Base-by-base conservation (phyloP, 2,113 vertebrate species). In the Sander lucioperca region DNA sequence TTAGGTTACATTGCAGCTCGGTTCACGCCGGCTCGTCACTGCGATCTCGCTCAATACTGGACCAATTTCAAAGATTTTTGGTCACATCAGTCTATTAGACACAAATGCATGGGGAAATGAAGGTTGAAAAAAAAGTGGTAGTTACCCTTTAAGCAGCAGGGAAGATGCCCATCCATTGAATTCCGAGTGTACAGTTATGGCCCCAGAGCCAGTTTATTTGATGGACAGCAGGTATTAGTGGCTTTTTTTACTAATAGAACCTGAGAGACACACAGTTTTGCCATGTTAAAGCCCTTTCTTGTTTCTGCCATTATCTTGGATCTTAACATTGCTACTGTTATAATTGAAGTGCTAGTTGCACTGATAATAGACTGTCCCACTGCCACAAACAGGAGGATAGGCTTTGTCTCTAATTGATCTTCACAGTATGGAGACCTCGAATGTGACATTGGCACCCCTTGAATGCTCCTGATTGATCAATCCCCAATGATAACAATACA, bases 391-490 rank as follows among this genome's bases (percentile, higher is more conserved):
- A 73, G 67, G 56, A 90, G 77, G 61, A 81, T 54, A 79, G 64
- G 75, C 64, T 85, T 83, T 85, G 80, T 89, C 47, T 80, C 73
- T 67, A 86, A 94, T 86, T 88, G 92, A 93, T 72, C 79, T 68
- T 77, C 80, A 76, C 80, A 67, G 58, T 74, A 74, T 80, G 36
- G 63, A 83, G 77, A 77, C 72, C 61, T 62, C 67, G 11, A 45
- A 70, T 6, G 21, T 81, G 72, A 82, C 54, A 74, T 83, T 66
- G 63, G 73, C 62, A 83, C 66, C 50, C 71, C 59, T 43, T 82
- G 53, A 83, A 77, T 59, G 68, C 59, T 77, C 48, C 57, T 72
- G 84, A 91, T 89, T 86, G 87, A 93, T 93, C 63, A 27, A 50
- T 73, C 78, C 47, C 25, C 50, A 66, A 51, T 80, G 78, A 86